A percentile compares a stretch with the other conserved stretches of the same genome.
phyloP scores from a whole-genome alignment of 2,888 invertebrate species.

The Drosophila peninsularis region DNA sequence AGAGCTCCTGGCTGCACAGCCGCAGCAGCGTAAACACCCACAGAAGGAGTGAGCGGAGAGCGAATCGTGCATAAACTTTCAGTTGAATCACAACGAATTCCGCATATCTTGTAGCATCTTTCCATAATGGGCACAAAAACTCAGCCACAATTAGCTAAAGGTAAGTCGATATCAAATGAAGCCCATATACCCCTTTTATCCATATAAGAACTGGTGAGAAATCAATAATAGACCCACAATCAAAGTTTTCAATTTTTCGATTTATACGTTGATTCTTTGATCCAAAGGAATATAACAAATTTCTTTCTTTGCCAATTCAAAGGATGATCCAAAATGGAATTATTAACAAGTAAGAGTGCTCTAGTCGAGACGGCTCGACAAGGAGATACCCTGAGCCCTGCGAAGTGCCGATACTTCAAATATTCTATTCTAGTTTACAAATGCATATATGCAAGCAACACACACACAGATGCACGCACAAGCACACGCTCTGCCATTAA shows the following conservation, averaged over 20 bases:
- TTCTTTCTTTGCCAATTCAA: too few relatives aligned
- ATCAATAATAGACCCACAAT: neutral
- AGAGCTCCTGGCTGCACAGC: constrained; percentile 32
- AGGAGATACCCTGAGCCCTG: too few relatives aligned
- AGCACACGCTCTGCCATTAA: too few relatives aligned
- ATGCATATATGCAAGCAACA: too few relatives aligned
- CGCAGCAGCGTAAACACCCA: constrained; percentile 30
- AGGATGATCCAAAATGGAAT: too few relatives aligned
- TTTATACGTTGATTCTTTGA: neutral
- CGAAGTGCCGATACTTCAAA: too few relatives aligned
- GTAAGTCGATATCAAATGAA: constrained; percentile 52
- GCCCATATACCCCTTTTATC: neutral
- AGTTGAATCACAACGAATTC: neutral
- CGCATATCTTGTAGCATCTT: constrained; percentile 23
- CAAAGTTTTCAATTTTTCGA: neutral
- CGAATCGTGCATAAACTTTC: neutral
- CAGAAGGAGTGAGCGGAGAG: neutral
- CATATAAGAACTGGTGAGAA: neutral
- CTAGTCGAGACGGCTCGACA: too few relatives aligned
- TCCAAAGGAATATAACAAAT: too few relatives aligned
- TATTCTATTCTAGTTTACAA: too few relatives aligned
- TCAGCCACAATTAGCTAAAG: constrained; percentile 81
- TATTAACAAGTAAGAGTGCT: too few relatives aligned
- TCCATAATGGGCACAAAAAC: constrained; percentile 83
- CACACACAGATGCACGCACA: too few relatives aligned